Base-by-base conservation (phyloP, 2,888 invertebrate species). In the Eupithecia insigniata region DNA sequence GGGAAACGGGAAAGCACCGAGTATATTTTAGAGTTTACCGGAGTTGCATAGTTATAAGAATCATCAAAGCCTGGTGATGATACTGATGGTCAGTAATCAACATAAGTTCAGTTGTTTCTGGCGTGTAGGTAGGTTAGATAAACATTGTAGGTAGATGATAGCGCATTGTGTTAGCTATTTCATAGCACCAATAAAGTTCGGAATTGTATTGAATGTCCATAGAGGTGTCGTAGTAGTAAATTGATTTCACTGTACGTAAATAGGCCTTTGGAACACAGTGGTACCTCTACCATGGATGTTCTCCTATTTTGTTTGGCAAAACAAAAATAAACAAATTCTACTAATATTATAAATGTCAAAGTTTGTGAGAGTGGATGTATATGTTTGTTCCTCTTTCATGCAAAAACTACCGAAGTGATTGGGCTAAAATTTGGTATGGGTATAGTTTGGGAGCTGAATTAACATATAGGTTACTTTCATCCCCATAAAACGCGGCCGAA, bases 101-200 rank as follows among this genome's bases (percentile, higher is more conserved):
- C 36, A 36, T 34, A 34, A 34, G 6, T 14, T 12, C 14, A 36
- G 12, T 36, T 14, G 32, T 36, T 12, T 14, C 36, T 14, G 14
- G 12, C 3, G 12, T 6, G 8, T 39, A 39, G 10, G 5, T 39
- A 39, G 16, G n/a, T 46, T 2, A 34, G 5, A 7, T 5, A 5
- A 34, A 18, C 43, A 46, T 46, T 46, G n/a, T 46, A n/a, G n/a
- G n/a, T n/a, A 46, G 46, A 46, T n/a, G 16, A 39, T 39, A 32
- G 34, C 43, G 6, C 18, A 43, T 5, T 46, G 7, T n/a, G 46
- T n/a, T 46, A 10, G 8, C 46, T 46, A 46, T 46, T 46, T 46
- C n/a, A 46, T n/a, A 46, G 46, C n/a, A n/a, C 8, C 46, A 46
- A 46, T 46, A 46, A 46, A 46, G 46, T 46, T 46, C n/a, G n/a